These are phyloP conservation scores for Holotrichia oblita DNA, from an alignment of 1,140 invertebrate genomes.

Conservation along the genomic window DNA sequence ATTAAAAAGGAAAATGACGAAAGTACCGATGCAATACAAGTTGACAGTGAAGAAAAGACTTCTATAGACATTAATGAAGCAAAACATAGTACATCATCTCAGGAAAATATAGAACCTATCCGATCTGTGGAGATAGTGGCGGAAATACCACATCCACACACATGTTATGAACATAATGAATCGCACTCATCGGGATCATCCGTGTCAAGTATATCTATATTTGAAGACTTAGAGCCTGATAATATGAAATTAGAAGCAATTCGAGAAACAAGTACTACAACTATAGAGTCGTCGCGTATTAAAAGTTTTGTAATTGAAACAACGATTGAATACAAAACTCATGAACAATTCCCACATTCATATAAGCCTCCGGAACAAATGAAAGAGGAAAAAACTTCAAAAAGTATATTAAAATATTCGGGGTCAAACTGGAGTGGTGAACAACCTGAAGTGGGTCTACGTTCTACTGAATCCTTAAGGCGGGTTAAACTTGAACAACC, in stretches of 20 bases:
- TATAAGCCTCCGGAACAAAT: background rate
- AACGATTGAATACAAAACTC: background rate
- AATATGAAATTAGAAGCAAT: background rate
- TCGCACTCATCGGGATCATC: slow-evolving; percentile 4
- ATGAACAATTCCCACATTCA: background rate
- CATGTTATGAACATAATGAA: background rate
- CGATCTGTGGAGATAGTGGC: background rate
- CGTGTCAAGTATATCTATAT: background rate
- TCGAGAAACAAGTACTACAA: background rate
- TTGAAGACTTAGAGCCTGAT: background rate
- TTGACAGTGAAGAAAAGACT: background rate
- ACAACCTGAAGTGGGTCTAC: background rate
- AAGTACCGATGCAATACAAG: background rate
- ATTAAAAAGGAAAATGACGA: slow-evolving; percentile 25
- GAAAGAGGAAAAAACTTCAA: background rate
- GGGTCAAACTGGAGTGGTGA: background rate
- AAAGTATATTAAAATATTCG: slow-evolving; percentile 2
- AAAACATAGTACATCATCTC: background rate
- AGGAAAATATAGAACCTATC: background rate
- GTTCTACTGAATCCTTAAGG: background rate
- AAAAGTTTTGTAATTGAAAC: slow-evolving; percentile 23
- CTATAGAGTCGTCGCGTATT: background rate
- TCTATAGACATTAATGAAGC: background rate
- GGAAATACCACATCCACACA: background rate
- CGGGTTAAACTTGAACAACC: background rate